Base-by-base conservation (phyloP, 2,888 invertebrate genomes). In the Biston betularia region DNA sequence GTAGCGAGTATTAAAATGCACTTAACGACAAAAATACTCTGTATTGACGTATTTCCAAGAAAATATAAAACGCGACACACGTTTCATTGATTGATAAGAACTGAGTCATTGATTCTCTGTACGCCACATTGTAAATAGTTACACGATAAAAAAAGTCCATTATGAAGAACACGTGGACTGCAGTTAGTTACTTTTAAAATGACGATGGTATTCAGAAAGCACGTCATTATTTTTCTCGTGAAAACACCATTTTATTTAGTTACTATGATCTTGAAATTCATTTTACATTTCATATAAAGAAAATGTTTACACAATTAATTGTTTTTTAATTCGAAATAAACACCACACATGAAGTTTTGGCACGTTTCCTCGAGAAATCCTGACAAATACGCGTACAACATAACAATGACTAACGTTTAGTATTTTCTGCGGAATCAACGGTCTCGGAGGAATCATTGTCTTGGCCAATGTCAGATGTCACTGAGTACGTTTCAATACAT, bases 31-130 rank as follows among this genome's bases (percentile, higher is more conserved):
- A 33, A 35, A 57, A 48, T 38, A 9, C 33, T 4, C 24, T 2
- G 45, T 15, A 63, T 55, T 72, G 68, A 70, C 71, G 69, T 68
- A 50, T 34, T 52, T 42, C 42, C 42, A 63, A 65, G 61, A 67
- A 65, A 63, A 63, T 33, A 38, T 35, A 57, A 60, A 57, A 45
- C 61, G 45, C 14, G 53, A 38, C 24, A 44, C 24, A 45, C 46
- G 53, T 53, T 35, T 61, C 71, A 66, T 65, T 57, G 57, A 64
- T 69, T 77, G 82, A 84, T 84, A 84, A 85, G 77, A 55, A 68
- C 61, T 77, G 79, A 80, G 50, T 82, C 82, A 81, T 75, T 64
- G 6, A 38, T 49, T 69, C 57, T 71, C 38, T 60, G 34, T 38
- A 79, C 83, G 82, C 83, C 81, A 80, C 66, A 71, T 65, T 65